These are phyloP conservation scores for Macquaria australasica DNA, from an alignment of 2,113 vertebrate genomes.

Conservation along the genomic window DNA sequence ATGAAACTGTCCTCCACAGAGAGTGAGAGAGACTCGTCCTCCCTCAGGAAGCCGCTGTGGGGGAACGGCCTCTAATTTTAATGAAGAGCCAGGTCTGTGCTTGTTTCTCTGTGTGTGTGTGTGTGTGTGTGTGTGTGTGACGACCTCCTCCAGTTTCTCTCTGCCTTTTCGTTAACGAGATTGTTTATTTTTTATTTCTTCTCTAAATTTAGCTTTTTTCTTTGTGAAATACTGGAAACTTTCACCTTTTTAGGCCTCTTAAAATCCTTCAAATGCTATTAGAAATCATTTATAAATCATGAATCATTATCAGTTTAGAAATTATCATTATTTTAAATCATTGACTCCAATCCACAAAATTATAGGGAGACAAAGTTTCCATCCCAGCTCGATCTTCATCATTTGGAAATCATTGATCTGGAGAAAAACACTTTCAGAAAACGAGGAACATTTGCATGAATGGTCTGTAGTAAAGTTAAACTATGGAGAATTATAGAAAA, in stretches of 20 bases:
- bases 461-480: too few relatives aligned
- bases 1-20: constrained; percentile 56
- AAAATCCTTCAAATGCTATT: background rate
- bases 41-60: constrained; percentile 73
- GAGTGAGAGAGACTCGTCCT: constrained; percentile 22
- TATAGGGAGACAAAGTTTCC: background rate
- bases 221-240: too few relatives aligned
- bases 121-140: constrained; percentile 46
- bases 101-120: constrained; percentile 36
- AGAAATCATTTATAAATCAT: background rate
- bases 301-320: background rate
- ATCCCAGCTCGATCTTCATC: background rate
- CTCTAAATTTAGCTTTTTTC: too few relatives aligned
- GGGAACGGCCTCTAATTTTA: constrained; percentile 59
- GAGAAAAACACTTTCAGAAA: background rate
- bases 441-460: too few relatives aligned
- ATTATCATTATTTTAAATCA: background rate
- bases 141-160: constrained; percentile 10
- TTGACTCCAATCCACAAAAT: background rate
- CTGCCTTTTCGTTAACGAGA: constrained; percentile 40
- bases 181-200: too few relatives aligned
- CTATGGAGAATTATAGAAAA: too few relatives aligned
- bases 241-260: background rate
- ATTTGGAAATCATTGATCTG: background rate
- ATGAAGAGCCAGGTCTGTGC: constrained; percentile 65